These are phyloP conservation scores for Microplitis deprimator DNA, from an alignment of 2,888 invertebrate species.

Conservation along the genomic window DNA sequence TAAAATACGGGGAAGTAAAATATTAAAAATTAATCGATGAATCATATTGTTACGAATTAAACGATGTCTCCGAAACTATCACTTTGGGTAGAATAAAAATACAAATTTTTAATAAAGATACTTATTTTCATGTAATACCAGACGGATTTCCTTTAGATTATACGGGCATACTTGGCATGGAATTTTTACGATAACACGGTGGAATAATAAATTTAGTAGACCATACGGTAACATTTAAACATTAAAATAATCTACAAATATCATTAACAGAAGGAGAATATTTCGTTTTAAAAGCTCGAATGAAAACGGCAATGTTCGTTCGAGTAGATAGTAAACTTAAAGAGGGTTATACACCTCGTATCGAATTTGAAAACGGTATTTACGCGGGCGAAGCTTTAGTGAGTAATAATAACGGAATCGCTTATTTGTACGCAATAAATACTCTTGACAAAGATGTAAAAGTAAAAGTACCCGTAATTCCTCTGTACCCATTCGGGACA, in stretches of 20 bases:
- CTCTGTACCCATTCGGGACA: constrained; percentile 37
- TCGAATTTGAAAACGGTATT: constrained; percentile 15
- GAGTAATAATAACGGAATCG: constrained; percentile 27
- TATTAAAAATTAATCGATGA: constrained; percentile 10
- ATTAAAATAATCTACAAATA: background rate
- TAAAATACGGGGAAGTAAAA: constrained; percentile 13
- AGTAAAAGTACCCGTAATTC: constrained; percentile 34
- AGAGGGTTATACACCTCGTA: constrained; percentile 23
- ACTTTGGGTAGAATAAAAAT: constrained; percentile 27
- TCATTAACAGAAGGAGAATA: constrained; percentile 16
- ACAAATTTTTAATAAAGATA: background rate
- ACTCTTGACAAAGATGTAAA: constrained; percentile 22
- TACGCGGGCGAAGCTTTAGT: constrained; percentile 28
- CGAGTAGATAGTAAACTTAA: background rate
- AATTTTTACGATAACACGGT: constrained; percentile 19
- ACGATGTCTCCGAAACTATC: constrained; percentile 18
- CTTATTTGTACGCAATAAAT: constrained; percentile 31
- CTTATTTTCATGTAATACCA: constrained; percentile 22
- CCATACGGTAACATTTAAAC: background rate
- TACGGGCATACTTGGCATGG: constrained; percentile 22
- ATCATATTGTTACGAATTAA: constrained; percentile 17
- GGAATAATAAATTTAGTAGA: constrained; percentile 8
- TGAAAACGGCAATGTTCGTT: constrained; percentile 27
- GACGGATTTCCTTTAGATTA: constrained; percentile 30
- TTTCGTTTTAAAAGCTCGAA: constrained; percentile 23